These are phyloP conservation scores for Meloidogyne hapla DNA, from an alignment of 1,140 invertebrate genomes.

Conservation along the genomic window DNA sequence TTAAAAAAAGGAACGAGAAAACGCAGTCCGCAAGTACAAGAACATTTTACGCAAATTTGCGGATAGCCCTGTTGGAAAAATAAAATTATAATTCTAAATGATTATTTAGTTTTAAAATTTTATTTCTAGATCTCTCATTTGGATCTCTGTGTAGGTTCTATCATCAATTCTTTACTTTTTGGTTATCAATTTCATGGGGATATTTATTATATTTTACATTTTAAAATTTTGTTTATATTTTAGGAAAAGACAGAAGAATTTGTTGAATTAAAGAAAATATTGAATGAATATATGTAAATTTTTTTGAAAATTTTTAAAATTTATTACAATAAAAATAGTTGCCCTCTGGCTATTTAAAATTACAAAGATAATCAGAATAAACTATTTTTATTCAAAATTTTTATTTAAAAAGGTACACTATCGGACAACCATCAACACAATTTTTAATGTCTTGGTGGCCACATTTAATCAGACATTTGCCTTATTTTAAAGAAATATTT, in stretches of 20 bases:
- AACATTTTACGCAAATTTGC: too few species aligned
- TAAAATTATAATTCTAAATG: too few species aligned
- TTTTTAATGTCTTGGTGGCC: conserved; percentile 9
- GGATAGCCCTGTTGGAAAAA: too few species aligned
- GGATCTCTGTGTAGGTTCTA: conserved; percentile 1
- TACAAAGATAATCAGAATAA: too few species aligned
- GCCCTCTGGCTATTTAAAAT: too few species aligned
- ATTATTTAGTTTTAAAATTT: too few species aligned
- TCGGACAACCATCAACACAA: neutral
- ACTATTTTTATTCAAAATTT: too few species aligned
- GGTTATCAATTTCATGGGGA: neutral
- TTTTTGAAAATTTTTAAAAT: neutral
- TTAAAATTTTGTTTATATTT: neutral
- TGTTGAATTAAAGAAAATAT: neutral
- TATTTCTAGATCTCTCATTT: neutral
- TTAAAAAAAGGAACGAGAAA: too few species aligned
- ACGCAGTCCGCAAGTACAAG: too few species aligned
- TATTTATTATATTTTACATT: neutral
- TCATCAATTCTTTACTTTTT: neutral
- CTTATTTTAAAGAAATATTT: conserved; percentile 5
- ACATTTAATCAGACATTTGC: neutral
- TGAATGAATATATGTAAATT: conserved; percentile 2
- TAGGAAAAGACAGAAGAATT: conserved; percentile 2
- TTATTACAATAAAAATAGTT: neutral
- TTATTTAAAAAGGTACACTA: neutral